Evolutionary conservation across 2,113 vertebrate genomes (phyloP).

Genomic region (Pithys albifrons): DNA sequence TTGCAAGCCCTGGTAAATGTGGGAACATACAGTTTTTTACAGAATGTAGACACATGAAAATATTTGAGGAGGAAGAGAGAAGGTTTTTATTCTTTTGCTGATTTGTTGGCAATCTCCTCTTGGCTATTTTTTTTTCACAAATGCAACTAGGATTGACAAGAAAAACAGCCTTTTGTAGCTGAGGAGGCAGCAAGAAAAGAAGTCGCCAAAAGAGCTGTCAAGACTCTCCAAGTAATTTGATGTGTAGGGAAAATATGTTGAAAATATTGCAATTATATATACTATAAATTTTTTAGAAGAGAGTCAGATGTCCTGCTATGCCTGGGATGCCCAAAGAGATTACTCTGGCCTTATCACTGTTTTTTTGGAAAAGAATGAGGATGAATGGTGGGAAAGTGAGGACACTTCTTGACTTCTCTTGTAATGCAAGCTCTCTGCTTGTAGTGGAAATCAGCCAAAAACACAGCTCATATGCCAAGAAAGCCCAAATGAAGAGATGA

Average conservation of each 20-base stretch:
- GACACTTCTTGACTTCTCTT: constrained; percentile 36
- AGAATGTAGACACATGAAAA: background rate
- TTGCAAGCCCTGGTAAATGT: background rate
- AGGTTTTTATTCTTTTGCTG: background rate
- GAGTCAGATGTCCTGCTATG: background rate
- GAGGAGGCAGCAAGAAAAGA: background rate
- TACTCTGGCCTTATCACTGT: background rate
- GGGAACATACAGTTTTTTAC: background rate
- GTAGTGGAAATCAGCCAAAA: constrained; percentile 47
- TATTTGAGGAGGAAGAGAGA: background rate
- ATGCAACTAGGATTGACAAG: background rate
- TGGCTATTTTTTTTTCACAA: background rate
- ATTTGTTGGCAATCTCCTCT: background rate
- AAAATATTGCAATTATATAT: background rate
- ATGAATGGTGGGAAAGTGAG: constrained; percentile 22
- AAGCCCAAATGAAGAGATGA: background rate
- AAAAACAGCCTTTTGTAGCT: constrained; percentile 2
- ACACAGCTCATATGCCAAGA: constrained; percentile 34
- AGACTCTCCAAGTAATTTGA: background rate
- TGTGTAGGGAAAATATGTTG: background rate
- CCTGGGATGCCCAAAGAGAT: background rate
- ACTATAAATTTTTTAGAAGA: background rate
- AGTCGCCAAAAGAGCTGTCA: background rate
- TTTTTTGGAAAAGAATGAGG: background rate
- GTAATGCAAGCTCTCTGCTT: constrained; percentile 2